Evolutionary conservation across 1,140 invertebrate species (phyloP), one percentile per base, ranked within the genome.

Genomic region (Neomicropteryx cornuta): DNA sequence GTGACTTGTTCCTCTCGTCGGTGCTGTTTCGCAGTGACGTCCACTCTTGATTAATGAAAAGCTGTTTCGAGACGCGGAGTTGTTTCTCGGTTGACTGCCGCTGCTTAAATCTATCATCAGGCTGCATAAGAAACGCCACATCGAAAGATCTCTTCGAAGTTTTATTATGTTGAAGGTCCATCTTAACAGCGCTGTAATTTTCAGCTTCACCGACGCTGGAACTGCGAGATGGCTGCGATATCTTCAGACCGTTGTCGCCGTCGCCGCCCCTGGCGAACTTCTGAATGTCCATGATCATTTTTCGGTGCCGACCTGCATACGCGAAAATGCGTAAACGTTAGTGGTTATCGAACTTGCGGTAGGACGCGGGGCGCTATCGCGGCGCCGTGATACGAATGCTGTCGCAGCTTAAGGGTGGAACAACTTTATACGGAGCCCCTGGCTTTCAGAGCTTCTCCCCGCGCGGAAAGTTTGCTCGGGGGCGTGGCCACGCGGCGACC

Each of bases 81-180:
- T 77, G 62, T 41, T 77, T 74, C 41, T 78, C 75, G 11, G 62
- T 71, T n/a, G n/a, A n/a, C 47, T 79, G 75, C 46, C 80, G 77
- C 33, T 77, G 72, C 23, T 77, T 75, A 28, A 80, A 53, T 50
- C 85, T 83, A 36, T 88, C 85, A 46, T 87, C 85, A 2, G 85
- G 85, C 49, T 85, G 81, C 64, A 89, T 87, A 3, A 91, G 60
- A 44, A 90, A 90, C 2, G 87, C 87, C 1, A 91, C 86, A 52
- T 91, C 86, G 48, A 90, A 90, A 8, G 84, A 83, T 11, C 87
- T 62, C 48, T 89, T 89, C 16, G 72, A 60, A 4, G 65, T 55
- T 43, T 63, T 64, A 4, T 41, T 52, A 38, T 48, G 55, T 44
- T 52, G 60, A 2, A 60, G 24, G 17, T 52, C 45, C n/a, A 62